Conservation (phyloP, 1,140 invertebrate genomes). For the Rhizoglyphus robini region DNA sequence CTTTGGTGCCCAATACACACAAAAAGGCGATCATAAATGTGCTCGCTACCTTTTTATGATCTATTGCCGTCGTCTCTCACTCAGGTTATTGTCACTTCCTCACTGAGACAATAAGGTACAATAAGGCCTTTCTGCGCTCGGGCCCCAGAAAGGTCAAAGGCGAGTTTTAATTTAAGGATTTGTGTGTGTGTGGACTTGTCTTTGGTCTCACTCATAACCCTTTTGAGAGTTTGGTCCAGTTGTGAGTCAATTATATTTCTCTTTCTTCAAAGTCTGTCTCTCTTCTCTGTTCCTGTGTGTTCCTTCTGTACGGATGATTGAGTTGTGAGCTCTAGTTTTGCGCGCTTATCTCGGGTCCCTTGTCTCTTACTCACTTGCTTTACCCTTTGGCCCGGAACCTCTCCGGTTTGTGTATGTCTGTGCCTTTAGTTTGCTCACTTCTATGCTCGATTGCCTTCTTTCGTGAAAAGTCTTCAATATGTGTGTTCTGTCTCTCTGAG, state of each 20-base stretch:
- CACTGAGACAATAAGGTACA: background rate
- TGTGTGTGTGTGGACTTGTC: background rate
- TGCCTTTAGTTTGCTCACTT: too few relatives aligned
- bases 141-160: background rate
- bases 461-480: too few relatives aligned
- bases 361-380: too few relatives aligned
- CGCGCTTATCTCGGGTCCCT: background rate
- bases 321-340: background rate
- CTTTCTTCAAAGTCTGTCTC: background rate
- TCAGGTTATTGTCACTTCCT: background rate
- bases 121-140: too few relatives aligned
- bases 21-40: background rate
- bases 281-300: background rate
- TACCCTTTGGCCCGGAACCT: too few relatives aligned
- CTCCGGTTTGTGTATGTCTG: too few relatives aligned
- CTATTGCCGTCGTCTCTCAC: background rate
- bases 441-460: too few relatives aligned
- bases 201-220: too few relatives aligned
- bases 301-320: background rate
- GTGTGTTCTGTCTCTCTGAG: too few relatives aligned
- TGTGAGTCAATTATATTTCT: background rate
- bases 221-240: background rate
- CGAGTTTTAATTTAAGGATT: background rate
- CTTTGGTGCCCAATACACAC: background rate
- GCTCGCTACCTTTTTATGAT: background rate